Evolutionary conservation across 2,113 vertebrate genomes (phyloP).

Genomic region (Lophius piscatorius): DNA sequence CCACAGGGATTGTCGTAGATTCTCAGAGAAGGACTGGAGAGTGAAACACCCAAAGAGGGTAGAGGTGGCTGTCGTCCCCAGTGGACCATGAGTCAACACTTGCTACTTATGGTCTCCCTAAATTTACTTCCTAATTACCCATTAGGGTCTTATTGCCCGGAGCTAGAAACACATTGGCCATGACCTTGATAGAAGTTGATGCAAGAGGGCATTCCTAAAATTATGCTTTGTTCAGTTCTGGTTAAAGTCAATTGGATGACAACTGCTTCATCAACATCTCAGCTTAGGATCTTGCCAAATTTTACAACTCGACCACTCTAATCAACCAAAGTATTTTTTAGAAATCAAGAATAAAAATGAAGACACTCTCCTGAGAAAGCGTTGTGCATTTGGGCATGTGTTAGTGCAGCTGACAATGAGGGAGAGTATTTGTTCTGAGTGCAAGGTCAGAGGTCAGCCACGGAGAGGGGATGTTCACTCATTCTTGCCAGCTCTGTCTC

Average conservation of each 20-base stretch:
- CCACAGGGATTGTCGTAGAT: slow-evolving; percentile 48
- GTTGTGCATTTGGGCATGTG: slow-evolving; percentile 52
- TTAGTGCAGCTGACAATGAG: slow-evolving; percentile 69
- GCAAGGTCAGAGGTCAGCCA: slow-evolving; percentile 62
- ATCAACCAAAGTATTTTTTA: slow-evolving; percentile 27
- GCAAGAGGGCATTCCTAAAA: slow-evolving; percentile 26
- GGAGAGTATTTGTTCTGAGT: slow-evolving; percentile 66
- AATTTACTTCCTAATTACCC: slow-evolving; percentile 75
- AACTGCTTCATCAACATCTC: slow-evolving; percentile 20
- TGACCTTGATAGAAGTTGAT: slow-evolving; percentile 65
- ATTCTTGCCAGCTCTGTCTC: slow-evolving; percentile 59
- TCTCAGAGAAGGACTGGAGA: slow-evolving; percentile 33
- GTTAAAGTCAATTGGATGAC: slow-evolving; percentile 27
- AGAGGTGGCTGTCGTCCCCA: slow-evolving; percentile 62
- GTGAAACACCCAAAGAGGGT: slow-evolving; percentile 66
- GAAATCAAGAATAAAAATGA: slow-evolving; percentile 44
- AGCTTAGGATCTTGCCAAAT: slow-evolving; percentile 27
- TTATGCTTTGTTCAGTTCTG: slow-evolving; percentile 36
- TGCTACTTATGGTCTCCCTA: slow-evolving; percentile 73
- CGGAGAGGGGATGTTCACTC: slow-evolving; percentile 64
- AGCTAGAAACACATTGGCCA: slow-evolving; percentile 60
- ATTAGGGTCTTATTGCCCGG: slow-evolving; percentile 61
- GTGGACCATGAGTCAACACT: slow-evolving; percentile 69
- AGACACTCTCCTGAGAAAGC: slow-evolving; percentile 30
- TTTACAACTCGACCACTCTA: slow-evolving; percentile 2